Percentiles rank a stretch among this genome's conserved stretches.
Evolutionary conservation across 2,797 vertebrate species (phyloP).

Genomic region (Loris lydekkerianus): DNA sequence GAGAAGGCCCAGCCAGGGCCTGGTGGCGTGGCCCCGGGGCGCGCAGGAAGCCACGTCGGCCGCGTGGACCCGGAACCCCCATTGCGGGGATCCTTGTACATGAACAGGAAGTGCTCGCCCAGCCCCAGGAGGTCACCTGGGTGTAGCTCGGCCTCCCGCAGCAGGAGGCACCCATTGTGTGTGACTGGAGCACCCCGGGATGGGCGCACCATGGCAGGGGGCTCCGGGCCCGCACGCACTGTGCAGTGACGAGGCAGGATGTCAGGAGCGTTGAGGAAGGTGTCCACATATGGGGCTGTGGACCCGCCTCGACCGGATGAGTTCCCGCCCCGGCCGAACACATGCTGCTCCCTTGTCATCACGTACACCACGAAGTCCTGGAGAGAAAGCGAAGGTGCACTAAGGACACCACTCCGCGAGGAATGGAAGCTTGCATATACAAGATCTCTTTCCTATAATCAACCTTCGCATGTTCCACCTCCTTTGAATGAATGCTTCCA

Average conservation of each 20-base stretch:
- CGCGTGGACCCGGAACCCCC: constrained; percentile 86
- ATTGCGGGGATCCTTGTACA: constrained; percentile 95
- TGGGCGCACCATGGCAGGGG: constrained; percentile 91
- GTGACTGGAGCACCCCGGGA: constrained; percentile 94
- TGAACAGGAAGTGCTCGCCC: constrained; percentile 94
- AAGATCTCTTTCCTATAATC: neutral
- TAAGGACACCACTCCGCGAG: neutral
- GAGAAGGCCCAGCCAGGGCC: constrained; percentile 85
- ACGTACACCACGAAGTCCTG: constrained; percentile 97
- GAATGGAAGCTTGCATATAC: neutral
- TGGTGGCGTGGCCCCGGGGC: constrained; percentile 81
- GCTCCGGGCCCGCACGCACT: constrained; percentile 83
- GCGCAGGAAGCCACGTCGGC: constrained; percentile 89
- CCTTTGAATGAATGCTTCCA: neutral
- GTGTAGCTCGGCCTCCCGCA: constrained; percentile 92
- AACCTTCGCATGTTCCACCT: neutral
- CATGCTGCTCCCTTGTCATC: constrained; percentile 94
- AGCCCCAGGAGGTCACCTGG: constrained; percentile 95
- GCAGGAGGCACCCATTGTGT: constrained; percentile 93
- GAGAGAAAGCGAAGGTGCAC: neutral
- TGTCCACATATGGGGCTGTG: constrained; percentile 93
- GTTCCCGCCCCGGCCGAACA: constrained; percentile 94
- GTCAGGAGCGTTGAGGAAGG: constrained; percentile 95
- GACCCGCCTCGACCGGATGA: constrained; percentile 92
- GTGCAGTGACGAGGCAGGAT: constrained; percentile 94